Conservation (phyloP, 1,140 invertebrate species). For the Holcopasites calliopsidis region DNA sequence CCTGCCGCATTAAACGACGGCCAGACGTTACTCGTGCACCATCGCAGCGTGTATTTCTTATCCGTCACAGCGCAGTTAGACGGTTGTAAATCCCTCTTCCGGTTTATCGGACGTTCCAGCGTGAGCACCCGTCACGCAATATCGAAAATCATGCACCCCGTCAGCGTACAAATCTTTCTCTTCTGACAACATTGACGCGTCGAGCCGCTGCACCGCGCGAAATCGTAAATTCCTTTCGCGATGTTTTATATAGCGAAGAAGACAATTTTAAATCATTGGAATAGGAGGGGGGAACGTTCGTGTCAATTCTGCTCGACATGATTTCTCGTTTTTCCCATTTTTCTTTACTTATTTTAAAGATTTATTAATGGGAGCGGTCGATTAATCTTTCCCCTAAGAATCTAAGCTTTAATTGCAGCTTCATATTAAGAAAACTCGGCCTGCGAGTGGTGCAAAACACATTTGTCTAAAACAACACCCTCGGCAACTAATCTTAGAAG, state of each 20-base stretch:
- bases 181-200: too few species aligned
- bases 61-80: slow-evolving; percentile 10
- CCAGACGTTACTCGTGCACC: slow-evolving; percentile 18
- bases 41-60: slow-evolving; percentile 32
- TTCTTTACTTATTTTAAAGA: too few species aligned
- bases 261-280: slow-evolving; percentile 22
- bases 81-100: slow-evolving; percentile 5
- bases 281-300: not conserved
- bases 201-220: not conserved
- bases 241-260: slow-evolving; percentile 3
- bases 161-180: not conserved
- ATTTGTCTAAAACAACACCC: too few species aligned
- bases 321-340: too few species aligned
- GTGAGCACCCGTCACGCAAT: not conserved
- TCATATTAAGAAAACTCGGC: too few species aligned
- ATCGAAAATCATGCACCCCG: not conserved
- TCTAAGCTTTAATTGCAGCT: too few species aligned
- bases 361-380: too few species aligned
- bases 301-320: too few species aligned
- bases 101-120: not conserved
- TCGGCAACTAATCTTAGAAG: too few species aligned
- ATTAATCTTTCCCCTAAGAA: too few species aligned
- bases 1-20: slow-evolving; percentile 33
- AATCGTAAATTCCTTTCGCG: not conserved
- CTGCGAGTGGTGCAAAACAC: too few species aligned